Percentiles rank a stretch among this genome's conserved stretches.
Evolutionary conservation across 1,140 invertebrate species (phyloP).

Genomic region (Brachionus paranguensis): DNA sequence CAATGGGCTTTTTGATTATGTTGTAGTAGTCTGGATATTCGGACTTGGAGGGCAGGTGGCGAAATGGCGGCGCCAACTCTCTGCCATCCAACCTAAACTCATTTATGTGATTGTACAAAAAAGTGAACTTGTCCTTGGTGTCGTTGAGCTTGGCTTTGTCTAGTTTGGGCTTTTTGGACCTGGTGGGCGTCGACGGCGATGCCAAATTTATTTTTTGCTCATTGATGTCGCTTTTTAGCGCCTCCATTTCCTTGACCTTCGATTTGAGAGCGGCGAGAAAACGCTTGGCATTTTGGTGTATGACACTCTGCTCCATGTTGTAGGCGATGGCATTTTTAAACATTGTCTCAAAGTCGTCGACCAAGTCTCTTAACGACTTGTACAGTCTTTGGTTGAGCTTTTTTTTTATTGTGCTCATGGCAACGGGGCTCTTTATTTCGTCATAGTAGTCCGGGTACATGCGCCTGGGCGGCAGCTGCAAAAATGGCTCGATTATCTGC

Average conservation of each 20-base stretch:
- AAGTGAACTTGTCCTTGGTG: background rate
- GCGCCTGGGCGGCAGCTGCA: slow-evolving; percentile 76
- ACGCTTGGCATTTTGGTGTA: slow-evolving; percentile 61
- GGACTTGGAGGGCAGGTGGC: slow-evolving; percentile 71
- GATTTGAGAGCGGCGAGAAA: background rate
- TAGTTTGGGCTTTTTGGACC: background rate
- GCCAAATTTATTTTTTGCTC: background rate
- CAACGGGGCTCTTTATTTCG: slow-evolving; percentile 90
- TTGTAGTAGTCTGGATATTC: slow-evolving; percentile 92
- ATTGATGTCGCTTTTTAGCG: background rate
- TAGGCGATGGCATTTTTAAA: slow-evolving; percentile 95
- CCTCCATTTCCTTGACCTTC: background rate
- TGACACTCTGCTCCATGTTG: slow-evolving; percentile 75
- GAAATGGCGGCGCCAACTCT: slow-evolving; percentile 32
- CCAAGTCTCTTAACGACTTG: slow-evolving; percentile 68
- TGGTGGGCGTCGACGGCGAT: background rate
- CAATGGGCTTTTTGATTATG: slow-evolving; percentile 85
- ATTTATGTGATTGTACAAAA: slow-evolving; percentile 24
- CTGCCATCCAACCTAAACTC: background rate
- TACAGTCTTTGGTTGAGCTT: slow-evolving; percentile 79
- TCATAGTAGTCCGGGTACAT: slow-evolving; percentile 93
- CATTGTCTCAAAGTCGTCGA: slow-evolving; percentile 93
- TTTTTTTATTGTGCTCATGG: slow-evolving; percentile 81
- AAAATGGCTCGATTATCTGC: slow-evolving; percentile 77
- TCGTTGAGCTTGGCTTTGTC: background rate